Evolutionary conservation across 1,140 invertebrate species (phyloP).

Genomic region (Lysiphlebus fabarum): DNA sequence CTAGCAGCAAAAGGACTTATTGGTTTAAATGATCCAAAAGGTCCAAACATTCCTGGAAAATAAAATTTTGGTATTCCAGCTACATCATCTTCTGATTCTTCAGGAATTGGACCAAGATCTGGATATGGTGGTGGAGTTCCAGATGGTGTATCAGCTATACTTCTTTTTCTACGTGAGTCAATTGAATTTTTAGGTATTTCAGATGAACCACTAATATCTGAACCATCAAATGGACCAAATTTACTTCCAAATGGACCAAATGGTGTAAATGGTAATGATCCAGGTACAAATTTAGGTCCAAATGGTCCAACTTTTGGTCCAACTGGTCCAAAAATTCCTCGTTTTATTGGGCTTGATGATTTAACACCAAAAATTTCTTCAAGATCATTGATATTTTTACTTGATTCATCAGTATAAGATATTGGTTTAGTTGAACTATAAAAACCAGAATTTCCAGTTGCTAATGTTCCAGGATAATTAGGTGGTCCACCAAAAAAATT

Average conservation of each 20-base stretch:
- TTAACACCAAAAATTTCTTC: slow-evolving; percentile 18
- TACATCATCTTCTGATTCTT: slow-evolving; percentile 31
- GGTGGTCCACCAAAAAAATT: slow-evolving; percentile 38
- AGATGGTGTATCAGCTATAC: slow-evolving; percentile 10
- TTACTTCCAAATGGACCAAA: slow-evolving; percentile 7
- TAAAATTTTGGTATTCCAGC: slow-evolving; percentile 10
- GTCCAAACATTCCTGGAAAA: slow-evolving; percentile 29
- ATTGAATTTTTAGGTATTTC: not conserved
- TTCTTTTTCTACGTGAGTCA: slow-evolving; percentile 29
- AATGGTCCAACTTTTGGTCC: slow-evolving; percentile 18
- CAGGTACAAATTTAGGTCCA: slow-evolving; percentile 25
- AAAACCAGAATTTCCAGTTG: too few relatives aligned
- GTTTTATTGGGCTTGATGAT: slow-evolving; percentile 20
- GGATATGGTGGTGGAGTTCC: slow-evolving; percentile 34
- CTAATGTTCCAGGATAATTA: not conserved
- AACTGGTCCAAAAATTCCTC: slow-evolving; percentile 32
- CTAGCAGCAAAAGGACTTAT: slow-evolving; percentile 16
- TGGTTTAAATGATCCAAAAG: slow-evolving; percentile 31
- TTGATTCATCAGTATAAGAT: slow-evolving; percentile 16
- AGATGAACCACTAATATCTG: not conserved
- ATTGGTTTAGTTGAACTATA: slow-evolving; percentile 8
- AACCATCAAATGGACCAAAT: not conserved
- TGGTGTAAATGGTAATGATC: not conserved
- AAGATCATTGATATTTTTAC: slow-evolving; percentile 3
- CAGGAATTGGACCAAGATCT: slow-evolving; percentile 35